phyloP scores from a whole-genome alignment of 1,140 invertebrate genomes.

The Trialeurodes vaporariorum region DNA sequence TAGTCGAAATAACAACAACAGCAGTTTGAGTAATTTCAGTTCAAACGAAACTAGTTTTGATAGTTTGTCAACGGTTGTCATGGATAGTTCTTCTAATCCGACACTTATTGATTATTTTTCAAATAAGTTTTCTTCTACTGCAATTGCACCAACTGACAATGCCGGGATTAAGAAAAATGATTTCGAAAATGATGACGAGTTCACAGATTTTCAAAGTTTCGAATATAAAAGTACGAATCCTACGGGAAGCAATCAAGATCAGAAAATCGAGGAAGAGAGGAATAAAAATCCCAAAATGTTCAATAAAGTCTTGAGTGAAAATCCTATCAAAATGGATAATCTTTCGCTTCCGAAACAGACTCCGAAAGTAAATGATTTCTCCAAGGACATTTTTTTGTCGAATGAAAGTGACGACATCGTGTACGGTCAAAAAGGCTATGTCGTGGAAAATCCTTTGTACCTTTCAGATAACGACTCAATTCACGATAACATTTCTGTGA shows the following conservation, averaged over 20 bases:
- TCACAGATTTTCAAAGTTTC: conserved; percentile 27
- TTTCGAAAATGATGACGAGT: conserved; percentile 24
- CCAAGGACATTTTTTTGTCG: not conserved
- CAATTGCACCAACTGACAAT: too few species aligned
- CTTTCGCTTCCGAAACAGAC: not conserved
- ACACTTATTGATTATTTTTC: too few species aligned
- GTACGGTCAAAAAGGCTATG: not conserved
- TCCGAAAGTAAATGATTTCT: not conserved
- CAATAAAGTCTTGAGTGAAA: not conserved
- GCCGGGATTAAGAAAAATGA: not conserved
- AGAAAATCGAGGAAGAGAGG: too few species aligned
- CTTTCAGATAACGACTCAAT: not conserved
- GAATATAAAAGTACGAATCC: not conserved
- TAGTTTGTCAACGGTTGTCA: too few species aligned
- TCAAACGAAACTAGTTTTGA: too few species aligned
- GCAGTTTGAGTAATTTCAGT: too few species aligned
- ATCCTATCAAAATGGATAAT: not conserved
- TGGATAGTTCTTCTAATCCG: too few species aligned
- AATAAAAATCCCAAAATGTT: too few species aligned
- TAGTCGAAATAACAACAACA: too few species aligned
- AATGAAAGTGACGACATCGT: not conserved
- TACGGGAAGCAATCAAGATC: not conserved
- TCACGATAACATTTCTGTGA: not conserved
- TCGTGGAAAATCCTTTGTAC: not conserved
- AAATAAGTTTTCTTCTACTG: too few species aligned